A percentile compares a stretch with the other conserved stretches of the same genome.
phyloP scores from a whole-genome alignment of 1,140 invertebrate species.

The Andrena cerasifolii region DNA sequence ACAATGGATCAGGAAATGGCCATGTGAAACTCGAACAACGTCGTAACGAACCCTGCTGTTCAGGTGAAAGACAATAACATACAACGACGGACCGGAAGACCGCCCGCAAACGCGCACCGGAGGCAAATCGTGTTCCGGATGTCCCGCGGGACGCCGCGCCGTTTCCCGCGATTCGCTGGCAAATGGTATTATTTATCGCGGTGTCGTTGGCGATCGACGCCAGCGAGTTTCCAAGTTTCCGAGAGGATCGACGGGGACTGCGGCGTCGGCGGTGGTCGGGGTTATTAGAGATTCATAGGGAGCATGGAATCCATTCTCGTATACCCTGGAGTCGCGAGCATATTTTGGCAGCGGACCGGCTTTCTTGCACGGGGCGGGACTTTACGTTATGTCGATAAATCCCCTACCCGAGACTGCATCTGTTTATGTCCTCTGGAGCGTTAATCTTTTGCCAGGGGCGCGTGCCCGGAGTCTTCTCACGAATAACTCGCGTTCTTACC shows the following conservation, averaged over 20 bases:
- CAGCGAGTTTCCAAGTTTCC: slow-evolving; percentile 15
- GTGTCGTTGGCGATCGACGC: slow-evolving; percentile 4
- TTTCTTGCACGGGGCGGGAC: background rate
- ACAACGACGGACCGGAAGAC: slow-evolving; percentile 4
- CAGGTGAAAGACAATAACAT: background rate
- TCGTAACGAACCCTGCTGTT: background rate
- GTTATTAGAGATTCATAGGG: slow-evolving; percentile 25
- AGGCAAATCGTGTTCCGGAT: slow-evolving; percentile 7
- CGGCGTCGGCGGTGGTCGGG: background rate
- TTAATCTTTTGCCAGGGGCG: background rate
- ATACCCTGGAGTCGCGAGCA: background rate
- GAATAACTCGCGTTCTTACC: background rate
- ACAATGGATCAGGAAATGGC: no score
- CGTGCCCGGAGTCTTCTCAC: background rate
- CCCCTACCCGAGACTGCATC: background rate
- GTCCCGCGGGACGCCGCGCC: slow-evolving; percentile 2
- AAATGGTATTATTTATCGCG: slow-evolving; percentile 31
- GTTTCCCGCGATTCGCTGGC: slow-evolving; percentile 5
- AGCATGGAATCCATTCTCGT: no score
- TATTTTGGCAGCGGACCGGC: background rate
- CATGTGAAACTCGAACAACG: no score
- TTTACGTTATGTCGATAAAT: slow-evolving; percentile 2
- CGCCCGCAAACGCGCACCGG: background rate
- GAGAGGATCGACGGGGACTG: background rate
- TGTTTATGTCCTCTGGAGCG: slow-evolving; percentile 5